Evolutionary conservation across 2,797 vertebrate genomes (phyloP).

Genomic region (Eulemur coronatus): DNA sequence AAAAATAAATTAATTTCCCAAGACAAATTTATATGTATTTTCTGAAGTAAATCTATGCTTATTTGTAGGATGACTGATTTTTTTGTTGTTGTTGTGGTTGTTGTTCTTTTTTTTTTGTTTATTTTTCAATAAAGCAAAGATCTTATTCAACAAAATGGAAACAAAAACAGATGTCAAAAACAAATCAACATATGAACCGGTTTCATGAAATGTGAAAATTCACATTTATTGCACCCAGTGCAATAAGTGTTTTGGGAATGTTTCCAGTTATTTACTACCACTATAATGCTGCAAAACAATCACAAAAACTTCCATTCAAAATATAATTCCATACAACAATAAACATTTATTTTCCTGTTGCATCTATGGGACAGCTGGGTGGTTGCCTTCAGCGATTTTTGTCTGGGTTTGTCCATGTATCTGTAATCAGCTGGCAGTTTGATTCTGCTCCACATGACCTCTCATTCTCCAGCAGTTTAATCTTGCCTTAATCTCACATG

Average conservation of each 20-base stretch:
- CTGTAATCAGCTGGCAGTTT: not conserved
- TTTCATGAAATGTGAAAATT: not conserved
- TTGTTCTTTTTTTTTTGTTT: not conserved
- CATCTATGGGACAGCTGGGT: not conserved
- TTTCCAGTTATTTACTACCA: not conserved
- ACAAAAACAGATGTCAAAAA: not conserved
- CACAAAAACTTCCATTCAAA: not conserved
- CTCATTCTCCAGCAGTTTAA: not conserved
- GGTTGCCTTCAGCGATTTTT: not conserved
- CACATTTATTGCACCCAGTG: not conserved
- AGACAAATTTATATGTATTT: not conserved
- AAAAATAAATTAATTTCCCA: not conserved
- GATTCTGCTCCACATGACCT: not conserved
- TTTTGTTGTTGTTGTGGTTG: not conserved
- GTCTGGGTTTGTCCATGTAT: not conserved
- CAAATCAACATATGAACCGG: not conserved
- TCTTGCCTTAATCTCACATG: not conserved
- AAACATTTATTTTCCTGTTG: not conserved
- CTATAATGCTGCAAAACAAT: not conserved
- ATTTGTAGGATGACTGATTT: not conserved
- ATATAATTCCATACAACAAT: not conserved
- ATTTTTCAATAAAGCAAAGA: not conserved
- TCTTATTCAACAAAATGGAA: not conserved
- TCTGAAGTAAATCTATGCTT: not conserved
- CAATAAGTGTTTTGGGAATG: not conserved